These are phyloP conservation scores for Lagorchestes hirsutus DNA, from an alignment of 2,797 vertebrate species.

Conservation along the genomic window DNA sequence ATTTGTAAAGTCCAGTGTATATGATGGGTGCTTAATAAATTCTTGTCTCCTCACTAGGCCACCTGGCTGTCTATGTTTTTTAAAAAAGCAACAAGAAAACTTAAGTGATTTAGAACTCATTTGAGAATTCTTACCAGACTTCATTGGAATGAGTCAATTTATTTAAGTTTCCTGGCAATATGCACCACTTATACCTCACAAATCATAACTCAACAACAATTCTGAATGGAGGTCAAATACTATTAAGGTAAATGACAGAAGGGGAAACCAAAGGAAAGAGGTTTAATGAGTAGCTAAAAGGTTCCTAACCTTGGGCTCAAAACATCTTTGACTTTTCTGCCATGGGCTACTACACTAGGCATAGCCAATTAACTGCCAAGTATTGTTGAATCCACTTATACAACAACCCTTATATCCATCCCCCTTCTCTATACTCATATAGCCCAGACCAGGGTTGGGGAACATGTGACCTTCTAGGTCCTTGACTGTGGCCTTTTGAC, in stretches of 20 bases:
- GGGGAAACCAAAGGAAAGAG: rapidly evolving
- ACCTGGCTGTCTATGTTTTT: background rate
- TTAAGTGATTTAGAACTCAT: background rate
- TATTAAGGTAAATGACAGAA: background rate
- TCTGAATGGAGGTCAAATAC: background rate
- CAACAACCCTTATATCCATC: background rate
- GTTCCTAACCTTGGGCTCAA: background rate
- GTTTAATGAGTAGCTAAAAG: background rate
- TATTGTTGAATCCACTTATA: background rate
- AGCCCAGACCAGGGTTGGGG: background rate
- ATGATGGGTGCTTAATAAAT: background rate
- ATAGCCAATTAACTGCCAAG: background rate
- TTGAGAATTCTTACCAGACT: background rate
- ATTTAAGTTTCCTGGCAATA: background rate
- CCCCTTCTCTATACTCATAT: background rate
- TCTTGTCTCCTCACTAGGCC: background rate
- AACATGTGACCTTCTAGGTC: too few species aligned
- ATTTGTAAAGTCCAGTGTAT: background rate
- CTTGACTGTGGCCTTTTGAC: too few species aligned
- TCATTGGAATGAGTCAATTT: background rate
- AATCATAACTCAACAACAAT: background rate
- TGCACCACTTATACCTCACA: background rate
- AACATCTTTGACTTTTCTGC: background rate
- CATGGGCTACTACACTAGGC: background rate
- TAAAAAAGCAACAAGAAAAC: background rate